Evolutionary conservation across 2,888 invertebrate species (phyloP).

Genomic region (Rhingia campestris): DNA sequence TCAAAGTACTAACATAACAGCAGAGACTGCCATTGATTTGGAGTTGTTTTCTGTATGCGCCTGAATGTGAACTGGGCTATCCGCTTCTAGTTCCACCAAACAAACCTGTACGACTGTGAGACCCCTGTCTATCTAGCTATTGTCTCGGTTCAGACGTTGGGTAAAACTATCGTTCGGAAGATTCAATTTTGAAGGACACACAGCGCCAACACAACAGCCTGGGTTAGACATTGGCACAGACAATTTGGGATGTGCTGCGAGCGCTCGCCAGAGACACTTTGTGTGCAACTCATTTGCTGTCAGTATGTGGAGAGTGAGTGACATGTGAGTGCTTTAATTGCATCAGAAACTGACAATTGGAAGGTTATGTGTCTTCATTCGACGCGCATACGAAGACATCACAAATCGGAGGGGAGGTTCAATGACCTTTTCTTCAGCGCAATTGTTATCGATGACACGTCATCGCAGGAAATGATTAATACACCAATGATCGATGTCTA

Average conservation of each 20-base stretch:
- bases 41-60: constrained; percentile 11
- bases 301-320: constrained; percentile 21
- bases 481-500: constrained; percentile 28
- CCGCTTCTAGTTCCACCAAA: not conserved
- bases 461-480: constrained; percentile 22
- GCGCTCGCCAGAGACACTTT: constrained; percentile 36
- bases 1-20: constrained; percentile 14
- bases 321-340: constrained; percentile 49
- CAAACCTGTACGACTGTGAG: not conserved
- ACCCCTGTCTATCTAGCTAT: constrained; percentile 35
- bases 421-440: constrained; percentile 5
- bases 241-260: constrained; percentile 33
- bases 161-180: constrained; percentile 31
- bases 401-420: not conserved
- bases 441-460: constrained; percentile 25
- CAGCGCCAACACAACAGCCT: not conserved
- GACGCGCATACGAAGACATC: not conserved
- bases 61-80: constrained; percentile 37
- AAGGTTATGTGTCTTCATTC: constrained; percentile 1
- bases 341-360: constrained; percentile 9
- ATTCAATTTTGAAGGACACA: constrained; percentile 39
- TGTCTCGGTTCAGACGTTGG: constrained; percentile 20
- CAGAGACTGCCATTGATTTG: constrained; percentile 8
- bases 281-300: constrained; percentile 31
- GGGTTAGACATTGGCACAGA: constrained; percentile 11